Evolutionary conservation across 2,113 vertebrate species (phyloP).

Genomic region (Girardinichthys multiradiatus): DNA sequence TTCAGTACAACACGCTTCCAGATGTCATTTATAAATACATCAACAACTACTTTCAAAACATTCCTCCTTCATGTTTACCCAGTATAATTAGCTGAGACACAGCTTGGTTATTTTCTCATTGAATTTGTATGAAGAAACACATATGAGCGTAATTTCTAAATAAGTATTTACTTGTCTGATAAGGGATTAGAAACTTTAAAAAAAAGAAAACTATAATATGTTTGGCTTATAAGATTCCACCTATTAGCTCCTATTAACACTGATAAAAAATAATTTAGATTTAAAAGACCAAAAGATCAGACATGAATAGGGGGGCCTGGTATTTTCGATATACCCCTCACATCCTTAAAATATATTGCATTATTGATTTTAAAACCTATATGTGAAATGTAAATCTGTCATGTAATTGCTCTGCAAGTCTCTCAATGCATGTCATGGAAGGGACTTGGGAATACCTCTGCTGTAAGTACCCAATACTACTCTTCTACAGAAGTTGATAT

Average conservation of each 20-base stretch:
- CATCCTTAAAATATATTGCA: background rate
- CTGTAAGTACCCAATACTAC: slow-evolving; percentile 36
- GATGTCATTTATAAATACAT: background rate
- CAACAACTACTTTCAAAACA: background rate
- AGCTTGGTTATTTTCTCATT: background rate
- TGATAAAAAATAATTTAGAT: too few relatives aligned
- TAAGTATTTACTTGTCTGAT: background rate
- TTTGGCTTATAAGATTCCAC: too few relatives aligned
- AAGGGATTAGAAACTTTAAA: background rate
- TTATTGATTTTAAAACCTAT: background rate
- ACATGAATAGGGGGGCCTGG: background rate
- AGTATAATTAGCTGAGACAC: background rate
- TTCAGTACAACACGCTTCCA: too few relatives aligned
- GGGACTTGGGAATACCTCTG: slow-evolving; percentile 16
- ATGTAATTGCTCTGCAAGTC: slow-evolving; percentile 2
- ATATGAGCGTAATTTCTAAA: background rate
- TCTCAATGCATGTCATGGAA: slow-evolving; percentile 22
- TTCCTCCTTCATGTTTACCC: background rate
- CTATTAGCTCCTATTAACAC: too few relatives aligned
- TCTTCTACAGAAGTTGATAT: slow-evolving; percentile 36
- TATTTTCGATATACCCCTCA: background rate
- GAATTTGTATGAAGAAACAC: background rate
- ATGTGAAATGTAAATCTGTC: slow-evolving; percentile 37
- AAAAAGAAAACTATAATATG: background rate
- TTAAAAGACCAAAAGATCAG: background rate